Percentiles rank a stretch among this genome's conserved stretches.
These are phyloP conservation scores for Nycticebus coucang DNA, from an alignment of 2,113 vertebrate genomes.

Conservation along the genomic window DNA sequence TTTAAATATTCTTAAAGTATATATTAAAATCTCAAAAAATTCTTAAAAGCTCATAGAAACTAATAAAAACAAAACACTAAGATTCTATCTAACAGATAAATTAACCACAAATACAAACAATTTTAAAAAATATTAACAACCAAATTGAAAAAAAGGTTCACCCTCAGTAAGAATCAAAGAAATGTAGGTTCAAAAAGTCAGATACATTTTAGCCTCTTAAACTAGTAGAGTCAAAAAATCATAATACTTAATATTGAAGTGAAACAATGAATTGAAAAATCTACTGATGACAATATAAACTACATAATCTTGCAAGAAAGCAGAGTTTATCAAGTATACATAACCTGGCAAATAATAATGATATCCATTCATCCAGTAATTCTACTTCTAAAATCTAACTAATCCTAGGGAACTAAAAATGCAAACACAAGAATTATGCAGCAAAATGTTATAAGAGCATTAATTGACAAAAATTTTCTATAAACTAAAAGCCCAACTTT, in stretches of 20 bases:
- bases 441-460: neutral
- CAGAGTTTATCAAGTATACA: neutral
- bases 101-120: constrained; percentile 10
- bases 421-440: neutral
- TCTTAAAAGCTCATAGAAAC: constrained; percentile 21
- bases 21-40: neutral
- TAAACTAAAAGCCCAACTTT: neutral
- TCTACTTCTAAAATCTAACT: neutral
- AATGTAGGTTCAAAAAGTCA: neutral
- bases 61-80: constrained; percentile 41
- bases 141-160: neutral
- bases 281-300: neutral
- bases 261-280: neutral
- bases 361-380: neutral
- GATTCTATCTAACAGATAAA: neutral
- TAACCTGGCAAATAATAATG: neutral
- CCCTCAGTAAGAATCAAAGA: neutral
- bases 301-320: neutral
- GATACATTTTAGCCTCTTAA: neutral
- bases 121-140: neutral
- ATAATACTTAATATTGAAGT: neutral
- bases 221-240: constrained; percentile 10
- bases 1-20: constrained; percentile 27
- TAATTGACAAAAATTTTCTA: neutral
- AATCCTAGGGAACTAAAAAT: constrained; percentile 27